A percentile compares a stretch with the other conserved stretches of the same genome.
These are phyloP conservation scores for Plectus sambesii DNA, from an alignment of 1,140 invertebrate genomes.

Conservation along the genomic window DNA sequence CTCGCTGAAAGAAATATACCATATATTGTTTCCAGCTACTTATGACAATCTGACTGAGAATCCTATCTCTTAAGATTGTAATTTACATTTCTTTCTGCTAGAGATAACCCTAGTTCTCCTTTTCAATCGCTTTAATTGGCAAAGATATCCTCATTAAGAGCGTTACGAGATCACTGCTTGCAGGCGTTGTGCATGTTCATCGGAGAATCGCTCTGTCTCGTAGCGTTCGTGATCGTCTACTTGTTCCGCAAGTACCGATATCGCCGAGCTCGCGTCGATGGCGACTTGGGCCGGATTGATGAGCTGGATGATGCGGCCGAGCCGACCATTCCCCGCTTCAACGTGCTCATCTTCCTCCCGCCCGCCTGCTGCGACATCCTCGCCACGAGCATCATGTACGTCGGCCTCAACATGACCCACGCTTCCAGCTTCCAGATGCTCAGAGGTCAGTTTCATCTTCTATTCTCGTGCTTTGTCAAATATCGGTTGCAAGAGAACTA, in stretches of 20 bases:
- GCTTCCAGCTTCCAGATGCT: slow-evolving; percentile 94
- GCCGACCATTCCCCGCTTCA: slow-evolving; percentile 34
- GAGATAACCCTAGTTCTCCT: no score
- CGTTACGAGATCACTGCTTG: slow-evolving; percentile 9
- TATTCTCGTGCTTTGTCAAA: background rate
- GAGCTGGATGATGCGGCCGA: slow-evolving; percentile 32
- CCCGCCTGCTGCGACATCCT: slow-evolving; percentile 43
- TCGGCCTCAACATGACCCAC: slow-evolving; percentile 79
- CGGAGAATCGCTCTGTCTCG: slow-evolving; percentile 40
- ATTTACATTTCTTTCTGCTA: no score
- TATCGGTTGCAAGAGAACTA: slow-evolving; percentile 15
- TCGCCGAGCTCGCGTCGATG: slow-evolving; percentile 18
- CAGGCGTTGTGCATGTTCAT: slow-evolving; percentile 43
- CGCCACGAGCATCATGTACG: slow-evolving; percentile 58
- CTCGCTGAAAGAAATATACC: no score
- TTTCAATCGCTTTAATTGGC: no score
- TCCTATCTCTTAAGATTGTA: no score
- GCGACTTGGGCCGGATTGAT: slow-evolving; percentile 29
- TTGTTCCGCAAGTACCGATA: slow-evolving; percentile 18
- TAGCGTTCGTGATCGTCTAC: slow-evolving; percentile 36
- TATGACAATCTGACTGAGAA: no score
- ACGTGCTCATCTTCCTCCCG: slow-evolving; percentile 65
- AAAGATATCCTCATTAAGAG: no score
- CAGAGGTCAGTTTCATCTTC: slow-evolving; percentile 54
- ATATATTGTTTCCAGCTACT: no score